Evolutionary conservation across 2,888 invertebrate genomes (phyloP), one percentile per base, ranked within the genome.

Genomic region (Thecocarcelia acutangulata): DNA sequence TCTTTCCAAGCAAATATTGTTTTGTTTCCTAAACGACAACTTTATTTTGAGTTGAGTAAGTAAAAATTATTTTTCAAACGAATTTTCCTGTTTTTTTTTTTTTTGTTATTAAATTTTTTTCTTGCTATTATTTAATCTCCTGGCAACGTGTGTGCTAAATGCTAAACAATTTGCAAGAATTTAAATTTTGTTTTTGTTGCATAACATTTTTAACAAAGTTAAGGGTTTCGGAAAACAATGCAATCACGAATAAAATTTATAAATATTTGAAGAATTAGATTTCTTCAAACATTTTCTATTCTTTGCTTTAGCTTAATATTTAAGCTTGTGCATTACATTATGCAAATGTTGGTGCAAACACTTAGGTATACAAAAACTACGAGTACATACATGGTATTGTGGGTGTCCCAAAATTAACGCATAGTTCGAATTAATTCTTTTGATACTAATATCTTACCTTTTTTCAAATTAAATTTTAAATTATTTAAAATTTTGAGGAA

Each of bases 1-100:
- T 66, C 42, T 37, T 19, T 75, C 46, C 6, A 28, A 17, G 19
- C 13, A 46, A 42, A 17, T 50, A 37, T 17, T 59, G 52, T 68
- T 68, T n/a, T 50, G 68, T 68, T 52, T 69, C 75, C 68, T 68
- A 61, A 66, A 68, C 75, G 75, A 61, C 50, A 64, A 33, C 64
- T 52, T 40, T 44, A 59, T 72, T 77, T 70, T 44, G 58, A 66
- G 52, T 52, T 50, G 42, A 63, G 28, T 50, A 70, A 70, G 70
- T 48, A 63, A 70, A 63, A 64, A 52, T 40, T 24, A 48, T 66
- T 42, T 56, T 56, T 64, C 56, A 37, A 37, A 66, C 19, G 24
- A 48, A 42, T 74, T 44, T 63, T 33, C 13, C 17, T 33, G 28
- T 69, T 37, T 48, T 28, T 24, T 0, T 6, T 50, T 40, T 28